Conservation (phyloP, 2,113 vertebrate species). For the Dunckerocampus dactyliophorus region DNA sequence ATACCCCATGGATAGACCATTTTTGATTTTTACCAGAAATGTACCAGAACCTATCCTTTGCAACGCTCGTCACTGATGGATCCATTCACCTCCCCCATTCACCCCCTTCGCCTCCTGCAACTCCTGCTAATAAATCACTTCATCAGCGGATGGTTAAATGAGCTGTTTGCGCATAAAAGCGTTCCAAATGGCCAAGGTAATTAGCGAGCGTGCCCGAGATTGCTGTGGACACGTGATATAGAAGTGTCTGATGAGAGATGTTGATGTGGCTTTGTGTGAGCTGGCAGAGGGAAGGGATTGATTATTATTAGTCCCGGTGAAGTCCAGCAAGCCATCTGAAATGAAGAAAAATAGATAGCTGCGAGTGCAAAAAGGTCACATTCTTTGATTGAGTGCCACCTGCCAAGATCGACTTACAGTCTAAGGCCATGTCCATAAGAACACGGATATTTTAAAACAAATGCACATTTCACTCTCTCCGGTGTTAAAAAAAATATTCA, state of each 20-base stretch:
- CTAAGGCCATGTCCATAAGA: too few relatives aligned
- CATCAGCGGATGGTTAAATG: slow-evolving; percentile 61
- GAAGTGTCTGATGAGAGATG: slow-evolving; percentile 22
- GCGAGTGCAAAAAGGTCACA: too few relatives aligned
- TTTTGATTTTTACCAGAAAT: not conserved
- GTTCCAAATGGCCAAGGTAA: slow-evolving; percentile 61
- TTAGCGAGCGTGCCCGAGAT: slow-evolving; percentile 46
- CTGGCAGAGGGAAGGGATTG: too few relatives aligned
- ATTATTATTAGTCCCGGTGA: too few relatives aligned
- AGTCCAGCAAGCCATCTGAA: too few relatives aligned
- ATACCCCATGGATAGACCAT: too few relatives aligned
- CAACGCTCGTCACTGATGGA: slow-evolving; percentile 50
- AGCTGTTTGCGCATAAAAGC: slow-evolving; percentile 59
- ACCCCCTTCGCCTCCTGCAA: slow-evolving; percentile 39
- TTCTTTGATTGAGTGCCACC: too few relatives aligned
- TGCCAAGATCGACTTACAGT: too few relatives aligned
- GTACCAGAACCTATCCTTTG: not conserved
- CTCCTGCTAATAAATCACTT: slow-evolving; percentile 63
- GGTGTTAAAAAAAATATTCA: too few relatives aligned
- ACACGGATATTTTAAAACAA: too few relatives aligned
- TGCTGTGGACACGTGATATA: slow-evolving; percentile 27
- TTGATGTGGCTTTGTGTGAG: slow-evolving; percentile 13
- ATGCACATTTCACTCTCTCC: too few relatives aligned
- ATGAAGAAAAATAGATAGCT: too few relatives aligned
- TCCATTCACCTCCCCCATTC: slow-evolving; percentile 37